Evolutionary conservation across 2,888 invertebrate genomes (phyloP).

Genomic region (Crossocerus cetratus): DNA sequence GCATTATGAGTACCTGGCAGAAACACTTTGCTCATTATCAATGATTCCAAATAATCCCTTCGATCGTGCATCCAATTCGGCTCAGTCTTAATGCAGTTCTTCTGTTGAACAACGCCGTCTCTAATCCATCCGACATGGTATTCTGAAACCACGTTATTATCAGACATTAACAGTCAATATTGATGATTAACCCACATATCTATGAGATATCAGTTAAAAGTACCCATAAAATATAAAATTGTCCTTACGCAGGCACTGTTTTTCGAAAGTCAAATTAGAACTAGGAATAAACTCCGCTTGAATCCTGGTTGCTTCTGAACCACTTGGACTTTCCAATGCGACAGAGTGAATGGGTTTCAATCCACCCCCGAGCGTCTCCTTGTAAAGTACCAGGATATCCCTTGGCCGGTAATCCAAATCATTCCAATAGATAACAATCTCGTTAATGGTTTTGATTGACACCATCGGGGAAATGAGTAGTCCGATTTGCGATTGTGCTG

Average conservation of each 20-base stretch:
- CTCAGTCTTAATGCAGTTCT: slow-evolving; percentile 78
- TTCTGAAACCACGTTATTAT: slow-evolving; percentile 41
- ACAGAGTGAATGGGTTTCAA: slow-evolving; percentile 53
- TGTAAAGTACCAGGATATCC: slow-evolving; percentile 60
- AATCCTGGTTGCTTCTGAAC: slow-evolving; percentile 60
- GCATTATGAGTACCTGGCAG: slow-evolving; percentile 86
- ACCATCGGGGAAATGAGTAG: slow-evolving; percentile 66
- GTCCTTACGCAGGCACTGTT: slow-evolving; percentile 63
- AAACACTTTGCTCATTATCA: slow-evolving; percentile 79
- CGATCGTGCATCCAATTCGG: slow-evolving; percentile 81
- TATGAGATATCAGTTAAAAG: neutral
- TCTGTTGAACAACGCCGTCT: slow-evolving; percentile 70
- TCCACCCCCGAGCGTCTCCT: slow-evolving; percentile 34
- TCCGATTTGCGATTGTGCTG: slow-evolving; percentile 53
- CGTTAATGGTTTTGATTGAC: slow-evolving; percentile 49
- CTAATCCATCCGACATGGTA: slow-evolving; percentile 63
- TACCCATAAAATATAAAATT: neutral
- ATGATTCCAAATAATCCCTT: slow-evolving; percentile 75
- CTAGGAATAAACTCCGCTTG: slow-evolving; percentile 60
- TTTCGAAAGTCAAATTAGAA: slow-evolving; percentile 54
- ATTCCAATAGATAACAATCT: slow-evolving; percentile 67
- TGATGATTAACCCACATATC: neutral
- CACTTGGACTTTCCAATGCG: slow-evolving; percentile 46
- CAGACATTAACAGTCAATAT: neutral
- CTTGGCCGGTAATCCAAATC: slow-evolving; percentile 52